Conservation (phyloP, 2,113 vertebrate species). For the Hipposideros armiger region DNA sequence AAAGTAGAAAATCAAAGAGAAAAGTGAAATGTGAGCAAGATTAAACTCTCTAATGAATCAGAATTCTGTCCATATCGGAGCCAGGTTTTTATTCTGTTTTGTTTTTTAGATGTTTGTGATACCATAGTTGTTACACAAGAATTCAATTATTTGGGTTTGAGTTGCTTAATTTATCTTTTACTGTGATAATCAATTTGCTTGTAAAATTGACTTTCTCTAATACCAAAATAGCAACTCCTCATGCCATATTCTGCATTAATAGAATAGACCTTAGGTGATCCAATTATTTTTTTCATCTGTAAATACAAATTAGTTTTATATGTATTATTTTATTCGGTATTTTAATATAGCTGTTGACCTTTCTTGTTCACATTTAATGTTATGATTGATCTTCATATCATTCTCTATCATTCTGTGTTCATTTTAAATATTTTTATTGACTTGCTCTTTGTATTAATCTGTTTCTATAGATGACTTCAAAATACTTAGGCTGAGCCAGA, state of each 20-base stretch:
- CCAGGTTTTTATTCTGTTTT: neutral
- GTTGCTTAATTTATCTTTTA: constrained; percentile 43
- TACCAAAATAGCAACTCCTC: constrained; percentile 48
- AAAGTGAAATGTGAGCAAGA: neutral
- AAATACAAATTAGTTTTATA: constrained; percentile 43
- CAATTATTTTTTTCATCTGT: constrained; percentile 27
- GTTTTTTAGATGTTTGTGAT: neutral
- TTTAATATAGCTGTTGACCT: constrained; percentile 67
- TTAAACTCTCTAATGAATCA: neutral
- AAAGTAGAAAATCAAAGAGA: neutral
- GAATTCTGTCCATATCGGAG: neutral
- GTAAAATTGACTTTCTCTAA: constrained; percentile 40
- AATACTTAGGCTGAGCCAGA: constrained; percentile 60
- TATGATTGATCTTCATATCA: constrained; percentile 77
- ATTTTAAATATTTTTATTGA: constrained; percentile 71
- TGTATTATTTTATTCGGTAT: constrained; percentile 59
- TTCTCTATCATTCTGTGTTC: constrained; percentile 51
- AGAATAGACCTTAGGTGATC: constrained; percentile 27
- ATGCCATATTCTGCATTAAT: constrained; percentile 21
- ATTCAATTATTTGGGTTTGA: constrained; percentile 28
- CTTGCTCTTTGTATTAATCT: constrained; percentile 68
- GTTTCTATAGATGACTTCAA: constrained; percentile 68
- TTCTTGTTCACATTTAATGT: constrained; percentile 71
- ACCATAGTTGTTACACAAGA: neutral
- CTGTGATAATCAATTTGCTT: neutral